Conservation (phyloP, 2,113 vertebrate species). For the Mus spicilegus region DNA sequence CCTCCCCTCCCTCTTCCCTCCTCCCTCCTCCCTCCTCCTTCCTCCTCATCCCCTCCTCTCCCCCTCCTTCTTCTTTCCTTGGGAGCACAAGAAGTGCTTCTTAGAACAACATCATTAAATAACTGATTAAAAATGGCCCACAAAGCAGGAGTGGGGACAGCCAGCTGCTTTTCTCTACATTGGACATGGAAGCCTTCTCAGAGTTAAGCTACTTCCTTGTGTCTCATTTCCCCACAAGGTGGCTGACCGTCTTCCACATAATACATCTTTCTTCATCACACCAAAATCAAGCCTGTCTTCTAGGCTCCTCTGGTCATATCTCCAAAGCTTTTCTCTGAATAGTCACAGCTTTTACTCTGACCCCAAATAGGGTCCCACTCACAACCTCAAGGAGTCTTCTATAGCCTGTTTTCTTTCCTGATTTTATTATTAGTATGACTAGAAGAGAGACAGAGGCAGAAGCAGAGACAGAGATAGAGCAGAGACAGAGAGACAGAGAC, state of each 20-base stretch:
- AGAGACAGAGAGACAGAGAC: no score
- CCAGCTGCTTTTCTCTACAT: slow-evolving; percentile 5
- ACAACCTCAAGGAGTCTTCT: background rate
- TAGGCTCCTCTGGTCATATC: background rate
- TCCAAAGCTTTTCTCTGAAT: background rate
- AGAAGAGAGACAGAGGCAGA: no score
- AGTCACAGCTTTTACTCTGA: background rate
- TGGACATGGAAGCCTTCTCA: background rate
- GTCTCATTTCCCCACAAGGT: background rate
- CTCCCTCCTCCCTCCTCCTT: background rate
- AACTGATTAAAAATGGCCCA: slow-evolving; percentile 34
- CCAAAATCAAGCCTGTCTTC: background rate
- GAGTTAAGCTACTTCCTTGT: background rate
- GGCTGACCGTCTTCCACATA: background rate
- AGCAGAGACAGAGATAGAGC: no score
- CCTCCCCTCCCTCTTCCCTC: no score
- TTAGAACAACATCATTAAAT: slow-evolving; percentile 12
- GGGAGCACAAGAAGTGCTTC: background rate
- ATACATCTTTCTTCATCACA: background rate
- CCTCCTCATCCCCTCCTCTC: no score
- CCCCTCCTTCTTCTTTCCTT: background rate
- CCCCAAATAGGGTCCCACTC: background rate
- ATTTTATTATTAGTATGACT: background rate
- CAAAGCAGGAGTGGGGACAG: background rate
- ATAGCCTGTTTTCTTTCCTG: background rate